phyloP scores from a whole-genome alignment of 2,888 invertebrate genomes.

The Psylliodes chrysocephalus region DNA sequence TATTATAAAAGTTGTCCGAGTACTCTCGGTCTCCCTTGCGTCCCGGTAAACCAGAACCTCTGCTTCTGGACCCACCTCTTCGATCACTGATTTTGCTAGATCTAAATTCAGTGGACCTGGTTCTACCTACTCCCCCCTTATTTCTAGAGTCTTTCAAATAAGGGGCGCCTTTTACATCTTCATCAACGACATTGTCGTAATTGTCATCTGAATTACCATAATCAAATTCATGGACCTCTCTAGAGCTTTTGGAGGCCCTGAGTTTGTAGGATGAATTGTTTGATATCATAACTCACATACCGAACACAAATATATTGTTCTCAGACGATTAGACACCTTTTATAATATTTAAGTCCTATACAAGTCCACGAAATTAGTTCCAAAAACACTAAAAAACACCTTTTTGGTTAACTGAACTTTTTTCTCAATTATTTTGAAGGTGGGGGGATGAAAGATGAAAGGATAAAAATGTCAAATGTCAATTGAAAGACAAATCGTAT shows the following conservation, averaged over 20 bases:
- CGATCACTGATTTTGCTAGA: slow-evolving; percentile 51
- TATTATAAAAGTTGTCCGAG: slow-evolving; percentile 60
- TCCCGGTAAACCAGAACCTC: slow-evolving; percentile 51
- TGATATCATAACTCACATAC: slow-evolving; percentile 74
- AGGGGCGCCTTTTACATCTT: slow-evolving; percentile 45
- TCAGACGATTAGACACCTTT: slow-evolving; percentile 1
- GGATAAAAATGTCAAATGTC: slow-evolving; percentile 3
- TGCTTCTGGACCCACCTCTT: slow-evolving; percentile 53
- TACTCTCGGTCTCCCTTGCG: slow-evolving; percentile 66
- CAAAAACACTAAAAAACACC: slow-evolving; percentile 16
- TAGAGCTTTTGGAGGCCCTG: slow-evolving; percentile 70
- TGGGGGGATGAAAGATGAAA: slow-evolving; percentile 5
- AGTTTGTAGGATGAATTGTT: slow-evolving; percentile 71
- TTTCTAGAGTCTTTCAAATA: slow-evolving; percentile 46
- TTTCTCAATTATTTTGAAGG: slow-evolving; percentile 20
- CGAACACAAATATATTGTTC: slow-evolving; percentile 44
- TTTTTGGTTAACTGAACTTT: slow-evolving; percentile 27
- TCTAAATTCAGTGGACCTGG: slow-evolving; percentile 57
- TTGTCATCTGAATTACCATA: slow-evolving; percentile 67
- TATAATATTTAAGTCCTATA: not conserved
- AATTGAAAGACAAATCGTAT: no score
- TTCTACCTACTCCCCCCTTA: slow-evolving; percentile 47
- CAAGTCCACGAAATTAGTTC: not conserved
- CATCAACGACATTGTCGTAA: slow-evolving; percentile 59
- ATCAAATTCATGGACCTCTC: slow-evolving; percentile 63